Evolutionary conservation across 1,140 invertebrate species (phyloP).

Genomic region (Melipona quadrifasciata): DNA sequence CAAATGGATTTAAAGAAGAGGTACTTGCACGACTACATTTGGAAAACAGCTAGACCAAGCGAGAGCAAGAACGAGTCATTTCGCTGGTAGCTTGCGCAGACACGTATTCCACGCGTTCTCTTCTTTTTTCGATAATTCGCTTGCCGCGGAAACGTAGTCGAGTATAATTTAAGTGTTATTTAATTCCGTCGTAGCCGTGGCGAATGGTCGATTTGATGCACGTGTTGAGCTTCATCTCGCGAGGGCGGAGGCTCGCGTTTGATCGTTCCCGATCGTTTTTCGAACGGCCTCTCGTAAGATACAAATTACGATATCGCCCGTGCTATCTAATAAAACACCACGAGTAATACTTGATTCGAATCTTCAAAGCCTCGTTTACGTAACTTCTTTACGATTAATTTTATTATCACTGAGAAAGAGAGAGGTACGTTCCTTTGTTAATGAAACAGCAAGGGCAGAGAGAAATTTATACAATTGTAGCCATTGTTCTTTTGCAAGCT

Average conservation of each 20-base stretch:
- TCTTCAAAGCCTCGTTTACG: neutral
- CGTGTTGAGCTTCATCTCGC: conserved; percentile 22
- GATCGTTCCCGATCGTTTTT: conserved; percentile 3
- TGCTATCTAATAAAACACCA: neutral
- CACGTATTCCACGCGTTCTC: neutral
- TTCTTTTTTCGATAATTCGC: neutral
- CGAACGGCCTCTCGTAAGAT: conserved; percentile 15
- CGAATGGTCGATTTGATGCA: conserved; percentile 25
- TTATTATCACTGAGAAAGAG: too few species aligned
- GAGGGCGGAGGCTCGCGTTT: neutral
- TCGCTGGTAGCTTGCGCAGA: neutral
- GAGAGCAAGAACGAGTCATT: neutral
- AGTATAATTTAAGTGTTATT: conserved; percentile 14
- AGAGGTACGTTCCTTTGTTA: neutral
- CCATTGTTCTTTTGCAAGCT: too few species aligned
- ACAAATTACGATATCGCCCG: conserved; percentile 17
- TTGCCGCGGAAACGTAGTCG: neutral
- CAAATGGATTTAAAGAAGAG: too few species aligned
- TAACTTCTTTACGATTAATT: too few species aligned
- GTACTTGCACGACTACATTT: neutral
- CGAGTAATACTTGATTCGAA: neutral
- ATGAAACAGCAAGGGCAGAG: neutral
- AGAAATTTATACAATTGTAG: neutral
- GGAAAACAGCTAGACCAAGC: neutral
- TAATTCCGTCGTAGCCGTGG: conserved; percentile 5